Evolutionary conservation across 2,113 vertebrate genomes (phyloP), one percentile per base, ranked within the genome.

Genomic region (Acanthisitta chloris): DNA sequence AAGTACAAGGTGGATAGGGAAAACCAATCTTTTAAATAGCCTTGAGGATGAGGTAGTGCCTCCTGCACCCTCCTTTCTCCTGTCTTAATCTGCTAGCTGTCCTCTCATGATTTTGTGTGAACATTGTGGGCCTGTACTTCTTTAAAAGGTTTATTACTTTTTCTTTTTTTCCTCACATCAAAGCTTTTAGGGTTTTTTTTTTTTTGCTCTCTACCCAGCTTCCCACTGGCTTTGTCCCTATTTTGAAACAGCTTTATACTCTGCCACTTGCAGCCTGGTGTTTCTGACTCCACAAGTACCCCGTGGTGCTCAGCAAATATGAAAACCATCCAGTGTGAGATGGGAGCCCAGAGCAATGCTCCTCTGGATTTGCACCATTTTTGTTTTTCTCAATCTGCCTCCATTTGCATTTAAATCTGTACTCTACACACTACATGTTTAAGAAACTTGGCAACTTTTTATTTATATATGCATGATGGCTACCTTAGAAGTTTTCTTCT

Each of bases 341-440:
- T 74, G 76, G 89, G 67, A 77, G 85, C 92, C 89, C 89, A 85
- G 31, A 90, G 92, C 93, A 92, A 88, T 26, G 65, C 70, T 94
- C 59, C 80, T 57, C 49, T 88, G 87, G 79, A 92, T 95, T 95
- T 89, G 43, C 78, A 91, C 73, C 26, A n/a, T 77, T 93, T 91
- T 91, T 89, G 64, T 80, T 95, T 96, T 90, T 57, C 48, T 88
- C 88, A 79, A 64, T 92, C 86, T 95, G 72, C 52, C 15, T 92
- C 84, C 45, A 76, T 92, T 95, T 96, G 57, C 73, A 94, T 96
- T 92, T 95, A 93, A 93, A 93, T 92, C 88, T 96, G 23, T 65
- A 20, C 3, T 7, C 46, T 71, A 40, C 45, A 34, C 36, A 19
- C 82, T 71, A 36, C 38, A 33, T 13, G 18, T 74, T 81, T 74